Evolutionary conservation across 2,888 invertebrate species (phyloP).

Genomic region (Agrilus mali): DNA sequence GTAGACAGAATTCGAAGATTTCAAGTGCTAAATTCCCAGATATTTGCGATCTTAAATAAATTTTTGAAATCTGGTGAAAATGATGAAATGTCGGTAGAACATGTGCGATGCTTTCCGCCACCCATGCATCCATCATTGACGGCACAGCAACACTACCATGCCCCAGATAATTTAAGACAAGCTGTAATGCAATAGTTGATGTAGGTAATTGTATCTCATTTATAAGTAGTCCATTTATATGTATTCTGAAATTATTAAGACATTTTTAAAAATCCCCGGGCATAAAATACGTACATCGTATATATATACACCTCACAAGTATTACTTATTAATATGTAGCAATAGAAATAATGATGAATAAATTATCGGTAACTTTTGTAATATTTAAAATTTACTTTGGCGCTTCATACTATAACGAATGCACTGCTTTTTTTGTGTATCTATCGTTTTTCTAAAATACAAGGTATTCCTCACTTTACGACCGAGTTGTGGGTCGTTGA

Average conservation of each 20-base stretch:
- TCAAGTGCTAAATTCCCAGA: slow-evolving; percentile 96
- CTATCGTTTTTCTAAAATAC: too few species aligned
- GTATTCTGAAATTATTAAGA: neutral
- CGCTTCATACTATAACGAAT: too few species aligned
- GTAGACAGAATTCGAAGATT: slow-evolving; percentile 94
- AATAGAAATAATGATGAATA: too few species aligned
- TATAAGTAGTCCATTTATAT: neutral
- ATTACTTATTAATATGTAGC: too few species aligned
- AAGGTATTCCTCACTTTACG: too few species aligned
- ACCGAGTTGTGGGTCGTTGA: too few species aligned
- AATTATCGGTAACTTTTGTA: too few species aligned
- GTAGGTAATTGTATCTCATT: neutral
- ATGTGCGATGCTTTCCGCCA: slow-evolving; percentile 93
- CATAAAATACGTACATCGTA: neutral
- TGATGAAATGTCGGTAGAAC: slow-evolving; percentile 81
- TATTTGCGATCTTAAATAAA: slow-evolving; percentile 89
- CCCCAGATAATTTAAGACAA: slow-evolving; percentile 44
- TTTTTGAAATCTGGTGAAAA: slow-evolving; percentile 78
- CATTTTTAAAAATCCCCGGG: neutral
- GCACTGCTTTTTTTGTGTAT: too few species aligned
- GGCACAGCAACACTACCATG: slow-evolving; percentile 42
- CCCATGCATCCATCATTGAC: slow-evolving; percentile 69
- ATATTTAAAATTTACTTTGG: too few species aligned
- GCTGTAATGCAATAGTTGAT: slow-evolving; percentile 8
- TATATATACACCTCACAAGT: too few species aligned